Evolutionary conservation across 2,797 vertebrate species (phyloP).

Genomic region (Labroides dimidiatus): DNA sequence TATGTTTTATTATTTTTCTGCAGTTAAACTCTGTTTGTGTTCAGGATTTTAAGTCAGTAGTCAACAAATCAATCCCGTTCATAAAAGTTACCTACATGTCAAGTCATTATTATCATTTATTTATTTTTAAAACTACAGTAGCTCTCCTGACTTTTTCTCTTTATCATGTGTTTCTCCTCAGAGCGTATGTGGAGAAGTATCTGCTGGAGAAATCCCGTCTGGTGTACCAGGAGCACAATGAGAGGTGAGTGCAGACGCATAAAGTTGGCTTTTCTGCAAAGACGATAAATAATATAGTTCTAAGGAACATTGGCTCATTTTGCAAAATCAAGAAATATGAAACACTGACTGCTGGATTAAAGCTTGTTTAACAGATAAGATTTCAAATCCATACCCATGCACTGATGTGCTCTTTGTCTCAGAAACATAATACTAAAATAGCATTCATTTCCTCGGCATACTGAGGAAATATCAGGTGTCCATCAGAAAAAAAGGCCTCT

Average conservation of each 20-base stretch:
- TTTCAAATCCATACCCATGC: constrained; percentile 44
- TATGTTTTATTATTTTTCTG: not conserved
- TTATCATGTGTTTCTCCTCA: constrained; percentile 56
- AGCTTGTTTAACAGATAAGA: constrained; percentile 23
- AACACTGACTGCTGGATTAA: not conserved
- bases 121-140: not conserved
- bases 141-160: not conserved
- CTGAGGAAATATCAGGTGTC: constrained; percentile 28
- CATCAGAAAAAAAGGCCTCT: constrained; percentile 22
- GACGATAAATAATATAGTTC: too few species aligned
- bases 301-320: too few species aligned
- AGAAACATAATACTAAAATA: constrained; percentile 34
- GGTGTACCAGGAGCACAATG: constrained; percentile 95
- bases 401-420: not conserved
- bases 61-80: not conserved
- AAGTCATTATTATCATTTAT: not conserved
- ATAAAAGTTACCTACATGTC: too few species aligned
- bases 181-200: constrained; percentile 95
- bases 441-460: constrained; percentile 36
- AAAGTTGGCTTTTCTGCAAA: not conserved
- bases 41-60: not conserved
- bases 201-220: constrained; percentile 94
- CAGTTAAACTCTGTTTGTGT: not conserved
- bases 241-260: constrained; percentile 81
- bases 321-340: constrained; percentile 6